phyloP scores from a whole-genome alignment of 2,888 invertebrate genomes.

The Watsonalla cultraria region DNA sequence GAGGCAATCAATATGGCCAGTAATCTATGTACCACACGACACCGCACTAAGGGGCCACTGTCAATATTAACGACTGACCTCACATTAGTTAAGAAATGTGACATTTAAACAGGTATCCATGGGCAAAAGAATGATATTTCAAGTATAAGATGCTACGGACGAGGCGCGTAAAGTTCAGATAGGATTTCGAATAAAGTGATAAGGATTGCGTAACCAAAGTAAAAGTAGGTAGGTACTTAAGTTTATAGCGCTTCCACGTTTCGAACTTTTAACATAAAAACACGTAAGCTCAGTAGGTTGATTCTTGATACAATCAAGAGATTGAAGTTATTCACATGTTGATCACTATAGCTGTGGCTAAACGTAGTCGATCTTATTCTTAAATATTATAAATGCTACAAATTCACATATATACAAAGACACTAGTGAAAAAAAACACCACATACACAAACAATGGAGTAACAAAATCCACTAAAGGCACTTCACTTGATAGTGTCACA shows the following conservation, averaged over 20 bases:
- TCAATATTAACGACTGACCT: conserved; percentile 37
- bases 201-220: not conserved
- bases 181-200: not conserved
- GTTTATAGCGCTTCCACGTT: no score
- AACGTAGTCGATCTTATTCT: no score
- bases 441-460: not conserved
- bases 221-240: no score
- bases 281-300: no score
- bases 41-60: conserved; percentile 47
- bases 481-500: not conserved
- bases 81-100: conserved; percentile 35
- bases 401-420: no score
- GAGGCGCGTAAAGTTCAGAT: not conserved
- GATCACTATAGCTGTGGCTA: no score
- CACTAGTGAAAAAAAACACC: not conserved
- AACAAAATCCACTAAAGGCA: not conserved
- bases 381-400: no score
- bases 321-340: no score
- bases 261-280: no score
- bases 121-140: conserved; percentile 21
- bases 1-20: conserved; percentile 49
- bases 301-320: no score
- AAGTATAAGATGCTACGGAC: not conserved
- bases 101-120: conserved; percentile 36
- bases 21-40: conserved; percentile 53